phyloP scores from a whole-genome alignment of 2,888 invertebrate genomes.

The Seladonia tumulorum region DNA sequence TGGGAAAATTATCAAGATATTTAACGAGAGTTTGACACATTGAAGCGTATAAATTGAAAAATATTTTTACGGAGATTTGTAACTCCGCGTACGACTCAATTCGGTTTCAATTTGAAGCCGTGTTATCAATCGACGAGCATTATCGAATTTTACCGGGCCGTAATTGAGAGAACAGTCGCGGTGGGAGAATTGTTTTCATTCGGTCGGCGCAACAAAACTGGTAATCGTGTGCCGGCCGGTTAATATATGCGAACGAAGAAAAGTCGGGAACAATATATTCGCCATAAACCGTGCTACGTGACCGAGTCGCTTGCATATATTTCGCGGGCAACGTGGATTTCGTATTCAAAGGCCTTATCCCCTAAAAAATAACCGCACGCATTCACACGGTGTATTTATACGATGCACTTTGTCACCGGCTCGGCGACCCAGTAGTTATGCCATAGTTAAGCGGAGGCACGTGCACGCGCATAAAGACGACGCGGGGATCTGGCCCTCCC shows the following conservation, averaged over 20 bases:
- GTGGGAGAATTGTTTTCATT: constrained; percentile 4
- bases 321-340: background rate
- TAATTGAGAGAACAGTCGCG: background rate
- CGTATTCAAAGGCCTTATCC: constrained; percentile 26
- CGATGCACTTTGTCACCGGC: constrained; percentile 37
- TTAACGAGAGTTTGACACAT: too few relatives aligned
- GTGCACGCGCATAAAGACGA: constrained; percentile 59
- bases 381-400: constrained; percentile 43
- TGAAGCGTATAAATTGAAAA: background rate
- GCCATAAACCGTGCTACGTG: constrained; percentile 20
- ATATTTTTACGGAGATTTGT: too few relatives aligned
- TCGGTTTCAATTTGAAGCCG: background rate
- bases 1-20: too few relatives aligned
- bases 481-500: constrained; percentile 25
- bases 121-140: background rate
- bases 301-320: constrained; percentile 17
- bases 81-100: background rate
- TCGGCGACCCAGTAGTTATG: constrained; percentile 48
- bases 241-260: constrained; percentile 6
- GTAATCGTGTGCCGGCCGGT: background rate
- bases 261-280: background rate
- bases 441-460: constrained; percentile 56
- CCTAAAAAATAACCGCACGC: constrained; percentile 41
- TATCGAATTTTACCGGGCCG: background rate
- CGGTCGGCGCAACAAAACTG: background rate